Evolutionary conservation across 2,113 vertebrate genomes (phyloP), one percentile per base, ranked within the genome.

Genomic region (Prinia subflava): DNA sequence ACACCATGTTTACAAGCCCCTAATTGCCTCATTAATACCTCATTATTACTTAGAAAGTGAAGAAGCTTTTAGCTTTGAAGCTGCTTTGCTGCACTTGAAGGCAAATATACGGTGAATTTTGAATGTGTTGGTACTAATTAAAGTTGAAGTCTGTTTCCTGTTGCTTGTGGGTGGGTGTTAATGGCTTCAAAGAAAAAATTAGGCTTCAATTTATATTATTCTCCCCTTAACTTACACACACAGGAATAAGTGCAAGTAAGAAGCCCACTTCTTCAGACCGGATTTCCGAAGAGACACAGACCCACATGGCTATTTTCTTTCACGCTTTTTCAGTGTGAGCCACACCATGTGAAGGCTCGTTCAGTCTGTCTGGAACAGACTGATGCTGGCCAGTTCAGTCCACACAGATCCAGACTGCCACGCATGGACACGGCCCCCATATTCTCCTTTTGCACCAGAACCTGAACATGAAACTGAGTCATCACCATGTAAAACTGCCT

Each of bases 11-110:
- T 97, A 96, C 96, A 97, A 97, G 96, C 86, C 96, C 95, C 96
- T 97, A 97, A 97, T 96, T 97, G 94, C 95, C 96, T 97, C 96
- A 96, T 97, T 97, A 97, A 97, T 97, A 97, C 96, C 95, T 97
- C 95, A 97, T 97, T 97, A 96, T 96, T 96, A 95, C 94, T 94
- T 93, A 95, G 94, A 97, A 97, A 94, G 93, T 94, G 96, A 96
- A 92, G 95, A 96, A 96, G 94, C 94, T 91, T 96, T 95, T 92
- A 87, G 86, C 97, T 97, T 97, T 97, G 97, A 97, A 96, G 95
- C 83, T 81, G 73, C 83, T 95, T 91, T 87, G 85, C 95, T 75
- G 87, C 89, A 95, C 89, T 97, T 95, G 91, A 92, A 95, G 96
- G 96, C 95, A 96, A 96, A 94, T 93, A 96, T 78, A 97, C 59